These are phyloP conservation scores for Bostrychus sinensis DNA, from an alignment of 2,113 vertebrate species.

Conservation along the genomic window DNA sequence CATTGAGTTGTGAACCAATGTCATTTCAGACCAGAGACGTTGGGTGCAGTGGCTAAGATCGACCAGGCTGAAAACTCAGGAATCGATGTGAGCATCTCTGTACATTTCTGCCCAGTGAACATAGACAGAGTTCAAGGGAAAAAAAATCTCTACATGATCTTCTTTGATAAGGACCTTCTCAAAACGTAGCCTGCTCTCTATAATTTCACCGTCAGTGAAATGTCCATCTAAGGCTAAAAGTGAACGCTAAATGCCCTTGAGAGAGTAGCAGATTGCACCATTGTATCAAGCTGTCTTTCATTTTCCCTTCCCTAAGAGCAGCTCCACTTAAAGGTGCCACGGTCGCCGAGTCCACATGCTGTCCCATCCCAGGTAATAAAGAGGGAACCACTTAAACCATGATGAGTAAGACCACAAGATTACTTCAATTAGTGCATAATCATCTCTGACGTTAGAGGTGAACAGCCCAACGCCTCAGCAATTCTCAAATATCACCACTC, in stretches of 20 bases:
- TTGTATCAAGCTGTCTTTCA: constrained; percentile 22
- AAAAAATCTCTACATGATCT: background rate
- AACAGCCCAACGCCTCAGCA: constrained; percentile 64
- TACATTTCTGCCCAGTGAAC: background rate
- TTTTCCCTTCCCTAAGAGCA: constrained; percentile 16
- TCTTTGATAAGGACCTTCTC: background rate
- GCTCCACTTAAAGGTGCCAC: constrained; percentile 59
- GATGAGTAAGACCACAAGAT: constrained; percentile 66
- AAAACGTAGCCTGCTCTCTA: constrained; percentile 9
- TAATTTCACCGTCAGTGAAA: constrained; percentile 20
- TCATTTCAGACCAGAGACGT: background rate
- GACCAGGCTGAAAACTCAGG: constrained; percentile 6
- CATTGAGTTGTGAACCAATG: constrained; percentile 3
- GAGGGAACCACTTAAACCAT: constrained; percentile 49
- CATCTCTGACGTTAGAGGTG: constrained; percentile 74
- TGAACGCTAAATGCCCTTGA: constrained; percentile 52
- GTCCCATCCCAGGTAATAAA: constrained; percentile 47
- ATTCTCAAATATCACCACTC: constrained; percentile 70
- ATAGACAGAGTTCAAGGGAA: background rate
- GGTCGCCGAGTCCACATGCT: constrained; percentile 43
- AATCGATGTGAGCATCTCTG: background rate
- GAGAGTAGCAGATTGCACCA: constrained; percentile 21
- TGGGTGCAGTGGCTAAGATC: background rate
- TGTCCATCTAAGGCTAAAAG: constrained; percentile 26
- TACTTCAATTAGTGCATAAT: constrained; percentile 72